phyloP scores from a whole-genome alignment of 1,140 invertebrate species.

The Procambarus clarkii region DNA sequence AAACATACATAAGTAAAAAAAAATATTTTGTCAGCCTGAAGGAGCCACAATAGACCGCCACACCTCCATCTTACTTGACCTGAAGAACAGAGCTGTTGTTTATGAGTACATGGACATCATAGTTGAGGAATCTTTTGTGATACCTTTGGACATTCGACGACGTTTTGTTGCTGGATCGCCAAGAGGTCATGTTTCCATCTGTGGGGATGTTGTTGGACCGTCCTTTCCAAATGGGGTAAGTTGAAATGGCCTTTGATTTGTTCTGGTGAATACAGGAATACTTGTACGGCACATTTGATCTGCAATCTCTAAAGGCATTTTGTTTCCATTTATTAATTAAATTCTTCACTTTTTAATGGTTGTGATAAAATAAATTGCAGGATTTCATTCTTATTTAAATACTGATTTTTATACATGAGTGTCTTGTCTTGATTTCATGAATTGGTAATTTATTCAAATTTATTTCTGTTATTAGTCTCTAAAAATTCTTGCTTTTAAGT shows the following conservation, averaged over 20 bases:
- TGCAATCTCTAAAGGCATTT: no score
- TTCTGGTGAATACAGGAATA: no score
- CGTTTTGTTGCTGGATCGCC: constrained; percentile 86
- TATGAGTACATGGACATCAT: constrained; percentile 80
- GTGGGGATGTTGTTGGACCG: constrained; percentile 81
- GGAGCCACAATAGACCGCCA: constrained; percentile 80
- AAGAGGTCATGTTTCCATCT: constrained; percentile 86
- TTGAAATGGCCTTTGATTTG: background rate
- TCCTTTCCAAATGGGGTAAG: constrained; percentile 80
- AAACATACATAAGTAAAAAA: background rate
- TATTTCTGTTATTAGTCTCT: no score
- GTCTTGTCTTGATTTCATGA: no score
- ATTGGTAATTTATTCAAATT: no score
- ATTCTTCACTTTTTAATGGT: no score
- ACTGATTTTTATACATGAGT: no score
- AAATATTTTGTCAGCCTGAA: constrained; percentile 76
- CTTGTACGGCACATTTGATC: no score
- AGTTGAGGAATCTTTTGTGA: constrained; percentile 80
- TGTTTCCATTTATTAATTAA: no score
- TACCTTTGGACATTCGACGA: constrained; percentile 79
- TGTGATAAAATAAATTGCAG: no score
- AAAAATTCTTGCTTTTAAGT: no score
- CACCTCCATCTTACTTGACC: constrained; percentile 80
- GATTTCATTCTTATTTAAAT: no score
- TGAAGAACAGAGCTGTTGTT: constrained; percentile 79